Base-by-base conservation (phyloP, 2,113 vertebrate species). In the Ailuropoda melanoleuca region DNA sequence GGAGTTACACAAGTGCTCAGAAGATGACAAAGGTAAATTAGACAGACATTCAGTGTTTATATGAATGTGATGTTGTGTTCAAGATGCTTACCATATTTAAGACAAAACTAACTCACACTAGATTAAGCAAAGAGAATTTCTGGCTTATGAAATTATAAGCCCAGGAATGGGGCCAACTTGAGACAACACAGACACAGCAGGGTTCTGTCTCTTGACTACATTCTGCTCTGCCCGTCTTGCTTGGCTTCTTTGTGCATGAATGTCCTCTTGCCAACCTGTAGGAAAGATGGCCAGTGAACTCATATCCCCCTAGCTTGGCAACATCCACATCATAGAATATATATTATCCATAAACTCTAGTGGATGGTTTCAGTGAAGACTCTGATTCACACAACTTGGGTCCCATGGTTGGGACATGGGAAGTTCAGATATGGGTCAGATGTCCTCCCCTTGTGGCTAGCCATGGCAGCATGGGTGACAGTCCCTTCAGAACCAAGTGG, bases 61-160 rank as follows among this genome's bases (percentile, higher is more conserved):
- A 50, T 70, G 81, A 85, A 37, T 72, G 29, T 83, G 31, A 89
- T 64, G 9, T 46, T 17, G 70, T 89, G 24, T 81, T 91, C 34
- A 90, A 68, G 37, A 88, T 18, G 93, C 43, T 93, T 64, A 8
- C 23, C 50, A 6, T 72, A 92, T 77, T 24, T 75, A 26, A 88
- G 18, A 55, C 14, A 97, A 95, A 95, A 90, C 72, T 88, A 84
- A 62, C 23, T 90, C 19, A 48, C 4, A 88, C 68, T 77, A 64
- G 10, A 66, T 95, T 84, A 84, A 88, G 24, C 48, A 58, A 66
- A 84, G 83, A 77, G 46, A 83, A 6, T 56, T 94, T 24, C 23
- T 82, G 46, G 58, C 11, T 85, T 96, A 39, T 80, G 78, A 85
- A 84, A 94, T 80, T 81, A n/a, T 77, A 85, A 81, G 70, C 26